phyloP scores from a whole-genome alignment of 1,140 invertebrate species.

The Neoseiulus cucumeris region DNA sequence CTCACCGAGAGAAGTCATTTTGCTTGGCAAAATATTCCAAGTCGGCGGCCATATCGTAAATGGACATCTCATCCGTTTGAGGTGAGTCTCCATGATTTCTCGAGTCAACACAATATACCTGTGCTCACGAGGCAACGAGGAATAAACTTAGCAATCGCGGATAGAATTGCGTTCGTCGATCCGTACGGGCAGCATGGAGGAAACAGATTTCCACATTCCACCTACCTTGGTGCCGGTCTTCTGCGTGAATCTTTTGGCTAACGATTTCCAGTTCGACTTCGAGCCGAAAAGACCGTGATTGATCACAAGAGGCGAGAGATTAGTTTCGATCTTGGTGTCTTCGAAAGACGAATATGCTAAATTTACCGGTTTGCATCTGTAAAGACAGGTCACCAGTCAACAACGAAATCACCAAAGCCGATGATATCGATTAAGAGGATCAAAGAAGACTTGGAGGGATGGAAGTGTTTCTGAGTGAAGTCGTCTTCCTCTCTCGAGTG shows the following conservation, averaged over 20 bases:
- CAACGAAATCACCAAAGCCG: too few species aligned
- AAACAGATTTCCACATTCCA: not conserved
- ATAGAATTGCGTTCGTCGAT: slow-evolving; percentile 10
- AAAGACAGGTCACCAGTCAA: too few species aligned
- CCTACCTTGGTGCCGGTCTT: slow-evolving; percentile 40
- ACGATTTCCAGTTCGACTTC: slow-evolving; percentile 58
- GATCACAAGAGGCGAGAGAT: slow-evolving; percentile 43
- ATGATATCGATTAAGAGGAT: too few species aligned
- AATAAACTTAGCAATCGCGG: not conserved
- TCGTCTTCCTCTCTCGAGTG: too few species aligned
- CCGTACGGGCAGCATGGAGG: not conserved
- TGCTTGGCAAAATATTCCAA: slow-evolving; percentile 27
- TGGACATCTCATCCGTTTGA: slow-evolving; percentile 46
- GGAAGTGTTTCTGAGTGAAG: too few species aligned
- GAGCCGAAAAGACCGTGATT: slow-evolving; percentile 68
- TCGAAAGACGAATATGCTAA: slow-evolving; percentile 2
- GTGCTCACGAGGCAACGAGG: not conserved
- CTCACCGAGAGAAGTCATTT: not conserved
- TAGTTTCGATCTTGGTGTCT: not conserved
- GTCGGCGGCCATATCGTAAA: slow-evolving; percentile 49
- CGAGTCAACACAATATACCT: slow-evolving; percentile 55
- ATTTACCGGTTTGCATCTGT: not conserved
- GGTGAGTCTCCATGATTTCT: slow-evolving; percentile 80
- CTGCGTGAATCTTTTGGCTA: slow-evolving; percentile 48
- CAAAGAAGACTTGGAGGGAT: too few species aligned